Base-by-base conservation (phyloP, 2,888 invertebrate species). In the Dasysyrphus albostriatus region DNA sequence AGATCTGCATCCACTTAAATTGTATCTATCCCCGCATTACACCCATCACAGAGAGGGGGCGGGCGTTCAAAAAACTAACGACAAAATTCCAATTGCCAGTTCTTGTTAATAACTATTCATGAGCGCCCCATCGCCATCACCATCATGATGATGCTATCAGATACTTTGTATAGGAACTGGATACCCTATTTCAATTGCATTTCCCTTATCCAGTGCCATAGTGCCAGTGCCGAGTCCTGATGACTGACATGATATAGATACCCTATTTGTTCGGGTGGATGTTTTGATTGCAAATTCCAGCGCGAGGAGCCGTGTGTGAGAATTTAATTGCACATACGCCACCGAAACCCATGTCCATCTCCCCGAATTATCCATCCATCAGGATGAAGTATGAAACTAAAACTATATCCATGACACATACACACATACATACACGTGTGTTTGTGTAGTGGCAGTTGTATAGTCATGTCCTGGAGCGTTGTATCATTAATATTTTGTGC, bases 41-140 rank as follows among this genome's bases (percentile, higher is more conserved):
- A n/a, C 34, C 65, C 16, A 37, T 37, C 5, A 32, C 29, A 24
- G 3, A 12, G 51, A 9, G 10, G 0, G 4, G 12, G 32, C 0
- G 51, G 19, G 39, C 19, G 34, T 24, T 47, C 70, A 58, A 51
- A 56, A 24, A 59, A 75, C 70, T 70, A 76, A 44, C 47, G 76
- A 76, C 61, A 59, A 76, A 81, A 77, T 49, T 56, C 44, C 49
- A 77, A 77, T 81, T 81, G 61, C 39, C 49, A 61, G 12, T 77
- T 61, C 67, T 54, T 74, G 69, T 81, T 77, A 81, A 85, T 77
- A 73, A 85, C 70, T 74, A 81, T 85, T 77, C 85, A 85, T 85
- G 82, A 78, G 61, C 44, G 51, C 51, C 1, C 24, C 24, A 24
- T 24, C 24, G 3, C 24, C 24, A 24, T 24, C 67, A 5, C 54